Evolutionary conservation across 2,888 invertebrate genomes (phyloP).

Genomic region (Polylopha cassiicola): DNA sequence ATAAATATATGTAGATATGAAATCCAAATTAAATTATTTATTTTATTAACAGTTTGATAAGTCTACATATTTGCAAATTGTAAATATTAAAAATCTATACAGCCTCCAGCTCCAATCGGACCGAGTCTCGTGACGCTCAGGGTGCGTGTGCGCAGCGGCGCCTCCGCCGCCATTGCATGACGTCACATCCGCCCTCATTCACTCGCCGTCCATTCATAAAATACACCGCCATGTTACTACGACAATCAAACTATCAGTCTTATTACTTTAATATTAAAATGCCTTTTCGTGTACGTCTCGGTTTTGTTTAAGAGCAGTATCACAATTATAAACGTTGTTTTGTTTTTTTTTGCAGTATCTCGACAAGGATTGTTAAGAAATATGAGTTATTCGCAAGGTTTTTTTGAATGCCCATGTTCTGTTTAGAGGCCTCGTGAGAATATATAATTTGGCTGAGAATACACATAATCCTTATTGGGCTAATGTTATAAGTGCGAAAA

Average conservation of each 20-base stretch:
- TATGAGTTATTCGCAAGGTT: conserved; percentile 19
- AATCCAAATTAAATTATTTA: too few species aligned
- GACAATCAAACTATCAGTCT: neutral
- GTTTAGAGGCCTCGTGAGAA: too few species aligned
- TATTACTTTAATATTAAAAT: neutral
- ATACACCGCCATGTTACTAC: conserved; percentile 17
- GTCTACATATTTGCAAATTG: too few species aligned
- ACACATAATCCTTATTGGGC: too few species aligned
- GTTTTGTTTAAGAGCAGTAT: conserved; percentile 1
- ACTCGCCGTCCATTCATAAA: conserved; percentile 60
- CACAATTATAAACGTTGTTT: conserved; percentile 16
- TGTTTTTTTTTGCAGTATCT: conserved; percentile 15
- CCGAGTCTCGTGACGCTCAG: conserved; percentile 22
- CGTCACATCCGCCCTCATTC: conserved; percentile 64
- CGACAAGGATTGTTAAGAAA: conserved; percentile 20
- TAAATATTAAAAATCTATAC: neutral
- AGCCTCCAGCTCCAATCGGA: conserved; percentile 10
- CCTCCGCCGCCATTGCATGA: conserved; percentile 39
- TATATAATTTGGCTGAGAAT: too few species aligned
- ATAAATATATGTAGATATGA: too few species aligned
- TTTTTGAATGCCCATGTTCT: too few species aligned
- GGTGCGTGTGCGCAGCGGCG: conserved; percentile 53
- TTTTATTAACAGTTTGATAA: too few species aligned
- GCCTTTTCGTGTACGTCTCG: neutral
- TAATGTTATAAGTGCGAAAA: too few species aligned